Conservation (phyloP, 1,140 invertebrate genomes). For the Mercenaria mercenaria region DNA sequence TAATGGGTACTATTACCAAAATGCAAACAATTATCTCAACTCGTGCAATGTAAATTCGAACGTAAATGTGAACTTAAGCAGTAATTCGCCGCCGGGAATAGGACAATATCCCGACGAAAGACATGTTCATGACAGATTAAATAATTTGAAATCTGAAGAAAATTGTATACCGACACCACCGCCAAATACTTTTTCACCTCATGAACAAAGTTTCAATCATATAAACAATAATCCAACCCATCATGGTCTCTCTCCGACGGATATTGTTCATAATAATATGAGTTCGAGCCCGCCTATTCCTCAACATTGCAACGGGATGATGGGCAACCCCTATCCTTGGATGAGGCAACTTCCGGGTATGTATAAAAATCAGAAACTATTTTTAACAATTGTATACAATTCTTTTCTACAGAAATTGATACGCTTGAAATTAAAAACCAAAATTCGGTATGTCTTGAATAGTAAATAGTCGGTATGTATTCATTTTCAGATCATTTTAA, state of each 20-base stretch:
- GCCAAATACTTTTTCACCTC: slow-evolving; percentile 64
- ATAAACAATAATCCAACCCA: slow-evolving; percentile 58
- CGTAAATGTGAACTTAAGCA: slow-evolving; percentile 35
- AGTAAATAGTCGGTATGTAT: no score
- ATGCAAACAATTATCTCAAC: slow-evolving; percentile 50
- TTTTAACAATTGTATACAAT: no score
- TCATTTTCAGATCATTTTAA: no score
- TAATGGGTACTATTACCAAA: slow-evolving; percentile 55
- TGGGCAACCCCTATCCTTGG: slow-evolving; percentile 61
- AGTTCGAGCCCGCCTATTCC: slow-evolving; percentile 42
- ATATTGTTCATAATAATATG: slow-evolving; percentile 61
- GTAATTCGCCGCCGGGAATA: slow-evolving; percentile 33
- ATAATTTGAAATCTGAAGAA: slow-evolving; percentile 58
- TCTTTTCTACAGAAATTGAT: no score
- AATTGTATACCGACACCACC: slow-evolving; percentile 63
- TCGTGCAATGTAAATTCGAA: slow-evolving; percentile 63
- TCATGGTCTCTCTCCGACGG: slow-evolving; percentile 60
- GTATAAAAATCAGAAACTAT: background rate
- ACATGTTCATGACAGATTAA: slow-evolving; percentile 58
- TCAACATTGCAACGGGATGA: slow-evolving; percentile 55
- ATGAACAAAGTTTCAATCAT: slow-evolving; percentile 65
- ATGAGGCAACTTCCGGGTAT: slow-evolving; percentile 63
- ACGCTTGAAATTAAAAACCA: no score
- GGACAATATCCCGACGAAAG: slow-evolving; percentile 53
- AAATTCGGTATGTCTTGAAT: no score